Evolutionary conservation across 2,888 invertebrate species (phyloP).

Genomic region (Micoletzkya japonica): DNA sequence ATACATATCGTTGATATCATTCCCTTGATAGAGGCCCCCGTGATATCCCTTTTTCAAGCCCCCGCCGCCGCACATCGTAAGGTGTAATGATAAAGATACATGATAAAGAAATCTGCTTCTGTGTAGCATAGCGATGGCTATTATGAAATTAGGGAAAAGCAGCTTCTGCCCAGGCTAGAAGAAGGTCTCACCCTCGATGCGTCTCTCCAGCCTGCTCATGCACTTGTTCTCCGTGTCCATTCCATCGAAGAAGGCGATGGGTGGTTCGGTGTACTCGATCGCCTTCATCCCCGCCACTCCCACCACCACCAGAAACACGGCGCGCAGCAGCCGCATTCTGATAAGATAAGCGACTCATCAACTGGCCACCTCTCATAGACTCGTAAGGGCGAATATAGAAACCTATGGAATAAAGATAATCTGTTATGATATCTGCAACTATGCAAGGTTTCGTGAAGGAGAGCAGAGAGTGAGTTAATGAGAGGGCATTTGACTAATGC

Average conservation of each 20-base stretch:
- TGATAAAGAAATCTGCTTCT: no score
- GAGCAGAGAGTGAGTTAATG: not conserved
- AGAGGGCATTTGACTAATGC: not conserved
- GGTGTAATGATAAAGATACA: no score
- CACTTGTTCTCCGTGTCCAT: constrained; percentile 41
- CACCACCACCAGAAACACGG: not conserved
- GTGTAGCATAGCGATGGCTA: not conserved
- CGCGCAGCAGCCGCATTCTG: not conserved
- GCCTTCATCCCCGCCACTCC: not conserved
- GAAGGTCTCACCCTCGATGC: constrained; percentile 34
- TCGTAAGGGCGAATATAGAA: no score
- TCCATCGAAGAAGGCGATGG: constrained; percentile 41
- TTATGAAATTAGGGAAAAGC: not conserved
- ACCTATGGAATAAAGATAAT: no score
- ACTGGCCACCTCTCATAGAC: no score
- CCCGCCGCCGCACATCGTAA: no score
- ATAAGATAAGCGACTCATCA: no score
- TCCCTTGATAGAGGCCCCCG: no score
- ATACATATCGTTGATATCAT: no score
- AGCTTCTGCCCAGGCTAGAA: not conserved
- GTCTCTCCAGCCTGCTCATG: constrained; percentile 41
- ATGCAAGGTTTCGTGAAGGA: no score
- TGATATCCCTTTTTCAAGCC: no score
- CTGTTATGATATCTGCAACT: no score
- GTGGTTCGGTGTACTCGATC: constrained; percentile 6